Percentiles rank a stretch among this genome's conserved stretches.
Conservation (phyloP, 2,888 invertebrate species). For the Dastarcus helophoroides region DNA sequence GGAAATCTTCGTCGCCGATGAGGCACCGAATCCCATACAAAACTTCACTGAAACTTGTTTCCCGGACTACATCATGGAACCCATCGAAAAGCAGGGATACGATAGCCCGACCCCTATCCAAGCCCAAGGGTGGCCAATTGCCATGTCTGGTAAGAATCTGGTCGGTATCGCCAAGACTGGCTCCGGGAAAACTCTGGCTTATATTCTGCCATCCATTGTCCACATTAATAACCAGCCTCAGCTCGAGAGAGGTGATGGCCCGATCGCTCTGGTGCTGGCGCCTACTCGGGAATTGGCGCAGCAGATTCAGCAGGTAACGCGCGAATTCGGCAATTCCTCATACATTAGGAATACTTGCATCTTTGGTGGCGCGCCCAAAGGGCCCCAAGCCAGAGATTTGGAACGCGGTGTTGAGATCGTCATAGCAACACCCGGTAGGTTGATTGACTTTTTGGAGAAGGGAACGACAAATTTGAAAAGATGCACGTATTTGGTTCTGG, state of each 20-base stretch:
- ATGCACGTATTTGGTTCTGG: constrained; percentile 77
- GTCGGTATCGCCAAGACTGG: constrained; percentile 83
- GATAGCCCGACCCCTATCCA: constrained; percentile 75
- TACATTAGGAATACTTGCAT: constrained; percentile 76
- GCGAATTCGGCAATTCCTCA: constrained; percentile 71
- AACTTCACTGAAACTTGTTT: constrained; percentile 71
- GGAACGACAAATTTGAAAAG: constrained; percentile 60
- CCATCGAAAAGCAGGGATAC: constrained; percentile 62
- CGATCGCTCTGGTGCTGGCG: constrained; percentile 68
- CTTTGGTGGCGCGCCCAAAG: constrained; percentile 86
- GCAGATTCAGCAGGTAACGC: constrained; percentile 78
- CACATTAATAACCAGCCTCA: constrained; percentile 77
- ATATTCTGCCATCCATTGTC: constrained; percentile 73
- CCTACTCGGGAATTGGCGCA: constrained; percentile 70
- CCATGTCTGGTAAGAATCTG: constrained; percentile 75
- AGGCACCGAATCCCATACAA: constrained; percentile 64
- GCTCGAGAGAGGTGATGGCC: constrained; percentile 71
- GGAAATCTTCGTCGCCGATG: constrained; percentile 80
- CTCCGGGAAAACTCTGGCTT: constrained; percentile 73
- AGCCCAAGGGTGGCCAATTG: constrained; percentile 79
- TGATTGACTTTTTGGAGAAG: constrained; percentile 74
- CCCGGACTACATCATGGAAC: constrained; percentile 66
- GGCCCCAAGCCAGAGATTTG: constrained; percentile 64
- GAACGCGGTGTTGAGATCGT: constrained; percentile 68
- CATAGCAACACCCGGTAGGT: constrained; percentile 78